These are phyloP conservation scores for Lordiphosa clarofinis DNA, from an alignment of 1,140 invertebrate genomes.

Conservation along the genomic window DNA sequence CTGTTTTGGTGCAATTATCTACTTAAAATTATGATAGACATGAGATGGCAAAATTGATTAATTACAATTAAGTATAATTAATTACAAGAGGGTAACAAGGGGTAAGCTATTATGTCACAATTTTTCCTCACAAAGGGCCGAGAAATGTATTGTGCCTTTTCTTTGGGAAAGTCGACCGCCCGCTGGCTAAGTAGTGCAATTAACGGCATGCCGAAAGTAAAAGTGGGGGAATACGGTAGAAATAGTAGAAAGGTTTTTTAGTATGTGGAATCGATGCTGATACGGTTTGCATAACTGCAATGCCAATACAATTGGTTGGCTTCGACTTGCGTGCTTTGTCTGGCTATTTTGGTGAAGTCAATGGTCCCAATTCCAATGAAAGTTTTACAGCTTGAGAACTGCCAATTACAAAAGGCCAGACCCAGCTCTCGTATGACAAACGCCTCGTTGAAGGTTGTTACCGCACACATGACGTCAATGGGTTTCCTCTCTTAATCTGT, in stretches of 20 bases:
- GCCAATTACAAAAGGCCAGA: not conserved
- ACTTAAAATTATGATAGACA: conserved; percentile 32
- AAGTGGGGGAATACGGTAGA: conserved; percentile 39
- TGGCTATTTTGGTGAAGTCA: too few relatives aligned
- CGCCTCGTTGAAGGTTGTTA: not conserved
- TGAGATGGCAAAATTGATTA: conserved; percentile 53
- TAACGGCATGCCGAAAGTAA: conserved; percentile 59
- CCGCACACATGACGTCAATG: conserved; percentile 1
- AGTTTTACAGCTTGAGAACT: too few relatives aligned
- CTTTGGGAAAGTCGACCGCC: conserved; percentile 59
- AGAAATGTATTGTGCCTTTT: conserved; percentile 36
- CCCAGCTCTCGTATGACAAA: not conserved
- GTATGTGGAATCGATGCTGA: conserved; percentile 5
- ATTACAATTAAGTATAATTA: conserved; percentile 59
- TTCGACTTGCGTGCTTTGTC: conserved; percentile 15
- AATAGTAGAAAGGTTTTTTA: conserved; percentile 14
- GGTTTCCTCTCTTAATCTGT: too few relatives aligned
- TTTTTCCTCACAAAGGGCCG: conserved; percentile 12
- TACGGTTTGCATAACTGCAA: conserved; percentile 33
- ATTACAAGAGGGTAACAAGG: conserved; percentile 24
- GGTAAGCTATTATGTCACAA: conserved; percentile 53
- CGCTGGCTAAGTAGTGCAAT: conserved; percentile 64
- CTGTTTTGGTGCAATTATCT: conserved; percentile 29
- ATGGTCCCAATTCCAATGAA: not conserved
- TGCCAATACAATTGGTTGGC: conserved; percentile 16